A percentile compares a stretch with the other conserved stretches of the same genome.
Evolutionary conservation across 2,888 invertebrate genomes (phyloP).

Genomic region (Drosophila diplacantha): DNA sequence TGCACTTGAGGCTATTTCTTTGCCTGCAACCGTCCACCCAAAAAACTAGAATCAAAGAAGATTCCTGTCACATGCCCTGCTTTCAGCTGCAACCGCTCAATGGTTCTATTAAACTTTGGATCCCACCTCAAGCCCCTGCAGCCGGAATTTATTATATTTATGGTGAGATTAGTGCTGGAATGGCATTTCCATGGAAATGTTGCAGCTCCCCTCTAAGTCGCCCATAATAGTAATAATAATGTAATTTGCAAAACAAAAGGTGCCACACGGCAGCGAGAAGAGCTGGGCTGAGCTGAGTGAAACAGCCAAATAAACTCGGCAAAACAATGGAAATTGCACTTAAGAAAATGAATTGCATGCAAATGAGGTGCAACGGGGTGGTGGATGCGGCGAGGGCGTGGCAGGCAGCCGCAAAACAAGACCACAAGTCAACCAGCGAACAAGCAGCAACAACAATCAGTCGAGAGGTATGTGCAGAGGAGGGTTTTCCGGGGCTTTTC

Average conservation of each 20-base stretch:
- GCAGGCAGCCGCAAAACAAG: conserved; percentile 51
- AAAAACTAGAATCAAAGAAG: background rate
- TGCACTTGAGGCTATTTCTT: background rate
- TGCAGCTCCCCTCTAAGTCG: conserved; percentile 27
- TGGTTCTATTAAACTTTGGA: conserved; percentile 30
- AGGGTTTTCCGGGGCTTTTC: conserved; percentile 5
- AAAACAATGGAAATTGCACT: conserved; percentile 74
- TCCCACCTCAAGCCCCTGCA: conserved; percentile 7
- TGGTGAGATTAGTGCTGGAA: conserved; percentile 19
- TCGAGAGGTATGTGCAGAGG: conserved; percentile 24
- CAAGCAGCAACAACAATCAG: conserved; percentile 36
- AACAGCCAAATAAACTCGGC: conserved; percentile 52
- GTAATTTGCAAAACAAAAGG: conserved; percentile 63
- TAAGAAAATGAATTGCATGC: conserved; percentile 75
- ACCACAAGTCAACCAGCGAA: conserved; percentile 66
- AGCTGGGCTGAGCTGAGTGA: conserved; percentile 32
- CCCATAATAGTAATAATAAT: conserved; percentile 59
- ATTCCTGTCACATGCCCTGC: conserved; percentile 19
- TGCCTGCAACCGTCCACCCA: background rate
- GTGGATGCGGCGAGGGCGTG: conserved; percentile 5
- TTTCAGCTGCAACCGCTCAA: conserved; percentile 13
- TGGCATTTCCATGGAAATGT: conserved; percentile 5
- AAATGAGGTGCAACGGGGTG: conserved; percentile 62
- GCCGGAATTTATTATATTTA: conserved; percentile 22
- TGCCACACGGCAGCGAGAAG: conserved; percentile 39